Evolutionary conservation across 2,888 invertebrate species (phyloP), one percentile per base, ranked within the genome.

Genomic region (Caradrina kadenii): DNA sequence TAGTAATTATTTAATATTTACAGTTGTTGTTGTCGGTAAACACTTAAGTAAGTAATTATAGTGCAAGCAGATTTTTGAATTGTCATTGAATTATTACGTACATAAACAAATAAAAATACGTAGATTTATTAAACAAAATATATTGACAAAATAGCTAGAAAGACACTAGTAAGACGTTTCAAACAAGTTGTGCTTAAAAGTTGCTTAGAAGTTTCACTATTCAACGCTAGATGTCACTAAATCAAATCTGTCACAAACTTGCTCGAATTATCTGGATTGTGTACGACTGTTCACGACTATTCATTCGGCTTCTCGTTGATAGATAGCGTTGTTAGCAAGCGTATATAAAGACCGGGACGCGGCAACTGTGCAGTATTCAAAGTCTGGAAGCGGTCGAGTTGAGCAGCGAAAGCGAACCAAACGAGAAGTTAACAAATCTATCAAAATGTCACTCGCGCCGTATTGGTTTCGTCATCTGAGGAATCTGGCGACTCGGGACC

Each of bases 401-500:
- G 60, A 64, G 39, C 70, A 54, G 49, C 10, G 8, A 65, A 49
- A 45, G 42, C n/a, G 35, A 59, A 50, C 45, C 49, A 66, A 68
- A 62, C 62, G 48, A 70, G 35, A 58, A 50, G 45, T 54, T 64
- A 68, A 63, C 62, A 42, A 71, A 72, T 48, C 19, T 0, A 50
- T 21, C 10, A 63, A 91, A 89, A 96, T 96, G 95, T 94, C 95
- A 75, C 87, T 95, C 15, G 81, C 91, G 75, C 95, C 95, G 78
- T 95, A 93, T 80, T 95, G 95, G 95, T 81, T 93, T 76, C 93
- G 95, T 45, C 95, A 96, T 89, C 72, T 95, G 76, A 89, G 94
- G 79, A 94, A 93, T 79, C 59, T 92, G 80, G 89, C 91, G 49
- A 83, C 88, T 63, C 90, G 93, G 55, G 95, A 94, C 31, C 95